Evolutionary conservation across 1,140 invertebrate species (phyloP).

Genomic region (Pygmarrhopalites habei): DNA sequence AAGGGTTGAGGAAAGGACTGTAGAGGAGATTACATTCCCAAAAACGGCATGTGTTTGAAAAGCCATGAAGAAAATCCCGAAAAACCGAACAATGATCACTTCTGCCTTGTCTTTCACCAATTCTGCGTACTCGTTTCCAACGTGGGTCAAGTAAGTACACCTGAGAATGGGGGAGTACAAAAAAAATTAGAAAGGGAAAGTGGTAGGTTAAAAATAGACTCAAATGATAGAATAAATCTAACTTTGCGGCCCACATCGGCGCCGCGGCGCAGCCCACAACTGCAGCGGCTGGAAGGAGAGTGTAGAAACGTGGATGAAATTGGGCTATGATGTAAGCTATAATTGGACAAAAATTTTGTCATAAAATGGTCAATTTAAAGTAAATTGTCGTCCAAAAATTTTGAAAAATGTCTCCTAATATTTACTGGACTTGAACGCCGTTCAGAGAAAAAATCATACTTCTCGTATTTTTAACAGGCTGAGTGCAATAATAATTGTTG

Average conservation of each 20-base stretch:
- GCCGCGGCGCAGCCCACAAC: conserved; percentile 76
- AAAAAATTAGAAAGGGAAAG: too few relatives aligned
- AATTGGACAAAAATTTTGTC: too few relatives aligned
- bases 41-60: conserved; percentile 92
- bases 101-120: conserved; percentile 77
- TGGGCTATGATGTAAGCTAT: conserved; percentile 86
- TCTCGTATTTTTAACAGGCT: too few relatives aligned
- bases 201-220: too few relatives aligned
- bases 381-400: too few relatives aligned
- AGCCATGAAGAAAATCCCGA: conserved; percentile 95
- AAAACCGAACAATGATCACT: conserved; percentile 87
- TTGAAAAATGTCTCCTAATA: too few relatives aligned
- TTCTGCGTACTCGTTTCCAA: conserved; percentile 79
- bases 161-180: too few relatives aligned
- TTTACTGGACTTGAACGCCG: too few relatives aligned
- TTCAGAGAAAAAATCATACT: too few relatives aligned
- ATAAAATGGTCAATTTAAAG: too few relatives aligned
- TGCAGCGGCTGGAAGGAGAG: conserved; percentile 81
- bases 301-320: conserved; percentile 81
- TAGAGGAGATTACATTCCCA: conserved; percentile 89
- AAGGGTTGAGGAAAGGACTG: conserved; percentile 71
- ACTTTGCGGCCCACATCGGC: conserved; percentile 82
- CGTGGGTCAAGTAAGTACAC: conserved; percentile 86
- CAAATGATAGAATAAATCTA: too few relatives aligned
- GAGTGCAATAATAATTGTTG: too few relatives aligned